Evolutionary conservation across 2,113 vertebrate genomes (phyloP).

Genomic region (Phaetusa simplex): DNA sequence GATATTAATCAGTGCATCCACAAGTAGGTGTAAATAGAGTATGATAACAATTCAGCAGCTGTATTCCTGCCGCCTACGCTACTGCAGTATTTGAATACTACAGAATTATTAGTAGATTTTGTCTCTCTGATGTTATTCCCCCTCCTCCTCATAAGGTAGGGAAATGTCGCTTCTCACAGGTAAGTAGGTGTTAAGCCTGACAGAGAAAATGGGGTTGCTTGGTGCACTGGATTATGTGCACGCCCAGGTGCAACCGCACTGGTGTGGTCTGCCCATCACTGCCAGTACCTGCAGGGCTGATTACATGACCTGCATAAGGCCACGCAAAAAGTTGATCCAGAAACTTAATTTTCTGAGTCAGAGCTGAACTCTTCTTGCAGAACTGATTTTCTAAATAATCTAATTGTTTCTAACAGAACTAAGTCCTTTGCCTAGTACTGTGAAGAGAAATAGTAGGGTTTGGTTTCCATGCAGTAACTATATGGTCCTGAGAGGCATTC

Average conservation of each 20-base stretch:
- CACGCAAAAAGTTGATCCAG: background rate
- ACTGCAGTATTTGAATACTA: slow-evolving; percentile 30
- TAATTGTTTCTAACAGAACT: background rate
- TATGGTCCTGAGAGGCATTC: background rate
- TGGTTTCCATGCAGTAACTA: background rate
- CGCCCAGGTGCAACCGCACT: background rate
- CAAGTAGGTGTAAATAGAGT: slow-evolving; percentile 36
- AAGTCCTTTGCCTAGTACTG: background rate
- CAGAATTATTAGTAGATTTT: slow-evolving; percentile 14
- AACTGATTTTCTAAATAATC: background rate
- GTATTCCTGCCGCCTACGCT: background rate
- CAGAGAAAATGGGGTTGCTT: background rate
- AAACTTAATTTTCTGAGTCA: background rate
- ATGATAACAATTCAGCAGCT: background rate
- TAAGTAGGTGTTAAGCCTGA: background rate
- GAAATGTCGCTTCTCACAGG: background rate
- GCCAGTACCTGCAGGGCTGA: background rate
- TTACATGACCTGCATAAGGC: background rate
- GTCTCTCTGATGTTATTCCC: background rate
- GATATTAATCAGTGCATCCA: slow-evolving; percentile 12
- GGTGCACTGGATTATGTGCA: background rate
- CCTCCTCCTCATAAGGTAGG: background rate
- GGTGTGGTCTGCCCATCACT: background rate
- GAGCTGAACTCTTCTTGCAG: background rate
- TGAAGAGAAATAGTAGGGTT: background rate